phyloP scores from a whole-genome alignment of 2,113 vertebrate species.

The Phaethornis superciliosus region DNA sequence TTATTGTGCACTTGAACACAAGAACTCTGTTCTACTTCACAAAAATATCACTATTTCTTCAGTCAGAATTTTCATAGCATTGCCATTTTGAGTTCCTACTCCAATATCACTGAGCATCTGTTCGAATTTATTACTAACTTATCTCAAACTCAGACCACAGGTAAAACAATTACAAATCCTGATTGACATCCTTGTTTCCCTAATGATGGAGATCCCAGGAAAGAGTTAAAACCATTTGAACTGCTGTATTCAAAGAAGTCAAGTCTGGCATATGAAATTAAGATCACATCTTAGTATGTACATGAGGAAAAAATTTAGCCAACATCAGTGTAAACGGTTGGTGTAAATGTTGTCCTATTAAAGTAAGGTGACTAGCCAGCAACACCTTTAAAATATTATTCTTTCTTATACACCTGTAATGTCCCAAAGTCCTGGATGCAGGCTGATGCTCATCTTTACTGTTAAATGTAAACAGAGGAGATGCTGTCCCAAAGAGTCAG shows the following conservation, averaged over 20 bases:
- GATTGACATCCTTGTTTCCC: not conserved
- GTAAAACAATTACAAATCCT: not conserved
- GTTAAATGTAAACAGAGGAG: not conserved
- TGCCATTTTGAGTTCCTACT: not conserved
- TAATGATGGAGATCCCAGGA: not conserved
- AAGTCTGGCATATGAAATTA: fast-evolving
- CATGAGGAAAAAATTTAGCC: not conserved
- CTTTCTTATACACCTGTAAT: not conserved
- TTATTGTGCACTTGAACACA: not conserved
- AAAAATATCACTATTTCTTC: not conserved
- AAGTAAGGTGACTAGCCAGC: not conserved
- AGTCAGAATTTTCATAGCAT: not conserved
- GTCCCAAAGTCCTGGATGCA: not conserved
- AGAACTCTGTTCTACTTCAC: not conserved
- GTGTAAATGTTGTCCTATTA: not conserved
- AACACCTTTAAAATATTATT: not conserved
- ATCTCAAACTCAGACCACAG: not conserved
- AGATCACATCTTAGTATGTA: not conserved
- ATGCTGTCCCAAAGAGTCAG: not conserved
- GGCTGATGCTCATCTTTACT: fast-evolving
- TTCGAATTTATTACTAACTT: not conserved
- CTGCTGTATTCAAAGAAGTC: not conserved
- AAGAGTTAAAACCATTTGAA: not conserved
- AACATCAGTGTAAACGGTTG: not conserved
- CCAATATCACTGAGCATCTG: fast-evolving